Evolutionary conservation across 2,888 invertebrate species (phyloP).

Genomic region (Chironomus tentans): DNA sequence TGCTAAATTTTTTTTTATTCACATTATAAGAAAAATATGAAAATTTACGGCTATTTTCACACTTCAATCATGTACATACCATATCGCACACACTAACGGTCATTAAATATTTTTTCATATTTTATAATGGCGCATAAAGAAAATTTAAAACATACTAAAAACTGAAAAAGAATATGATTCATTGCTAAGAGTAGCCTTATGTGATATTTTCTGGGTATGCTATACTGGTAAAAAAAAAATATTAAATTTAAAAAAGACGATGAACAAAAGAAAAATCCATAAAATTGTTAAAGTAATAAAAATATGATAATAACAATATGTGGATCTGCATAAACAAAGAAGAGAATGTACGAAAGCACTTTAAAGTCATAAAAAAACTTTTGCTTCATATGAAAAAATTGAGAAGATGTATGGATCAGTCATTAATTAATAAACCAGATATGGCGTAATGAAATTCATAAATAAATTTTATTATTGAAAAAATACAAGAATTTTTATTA

Average conservation of each 20-base stretch:
- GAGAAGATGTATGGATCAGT: not conserved
- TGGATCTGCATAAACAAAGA: not conserved
- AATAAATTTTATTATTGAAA: not conserved
- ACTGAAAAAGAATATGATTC: too few relatives aligned
- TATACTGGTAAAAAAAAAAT: too few relatives aligned
- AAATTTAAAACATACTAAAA: too few relatives aligned
- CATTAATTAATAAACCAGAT: conserved; percentile 8
- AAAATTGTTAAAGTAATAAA: not conserved
- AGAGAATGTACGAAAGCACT: not conserved
- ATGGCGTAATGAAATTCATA: not conserved
- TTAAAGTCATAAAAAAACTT: not conserved
- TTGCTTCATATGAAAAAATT: not conserved
- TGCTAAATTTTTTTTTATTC: too few relatives aligned
- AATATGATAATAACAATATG: not conserved
- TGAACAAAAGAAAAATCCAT: not conserved
- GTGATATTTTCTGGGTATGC: too few relatives aligned
- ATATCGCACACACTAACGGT: not conserved
- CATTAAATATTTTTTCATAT: not conserved
- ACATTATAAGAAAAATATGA: too few relatives aligned
- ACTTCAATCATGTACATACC: too few relatives aligned
- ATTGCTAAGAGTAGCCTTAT: too few relatives aligned
- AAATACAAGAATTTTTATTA: not conserved
- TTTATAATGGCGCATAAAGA: not conserved
- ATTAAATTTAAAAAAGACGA: not conserved
- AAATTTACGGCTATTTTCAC: too few relatives aligned